Evolutionary conservation across 2,888 invertebrate genomes (phyloP).

Genomic region (Leucophenga montana): DNA sequence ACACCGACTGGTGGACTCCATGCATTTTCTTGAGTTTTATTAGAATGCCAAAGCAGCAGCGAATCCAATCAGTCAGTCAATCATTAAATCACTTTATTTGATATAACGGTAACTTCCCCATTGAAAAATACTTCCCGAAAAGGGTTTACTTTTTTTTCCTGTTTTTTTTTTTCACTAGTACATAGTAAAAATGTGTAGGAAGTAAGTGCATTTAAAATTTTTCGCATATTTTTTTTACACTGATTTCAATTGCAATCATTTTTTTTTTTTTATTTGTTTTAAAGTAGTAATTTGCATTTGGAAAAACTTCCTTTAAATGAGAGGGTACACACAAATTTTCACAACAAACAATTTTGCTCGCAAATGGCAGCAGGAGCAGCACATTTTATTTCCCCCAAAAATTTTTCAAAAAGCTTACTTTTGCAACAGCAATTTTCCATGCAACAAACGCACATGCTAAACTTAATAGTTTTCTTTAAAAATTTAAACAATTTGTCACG

Average conservation of each 20-base stretch:
- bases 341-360: constrained; percentile 59
- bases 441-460: constrained; percentile 34
- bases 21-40: background rate
- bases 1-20: no score
- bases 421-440: constrained; percentile 29
- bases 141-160: constrained; percentile 15
- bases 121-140: constrained; percentile 24
- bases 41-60: background rate
- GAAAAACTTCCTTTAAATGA: background rate
- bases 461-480: background rate
- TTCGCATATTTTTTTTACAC: background rate
- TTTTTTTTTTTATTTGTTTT: background rate
- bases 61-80: no score
- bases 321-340: constrained; percentile 63
- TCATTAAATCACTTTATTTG: no score
- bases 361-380: constrained; percentile 32
- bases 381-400: constrained; percentile 8
- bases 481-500: constrained; percentile 8
- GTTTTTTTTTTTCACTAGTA: constrained; percentile 6
- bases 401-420: constrained; percentile 39
- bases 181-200: background rate
- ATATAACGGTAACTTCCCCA: constrained; percentile 39
- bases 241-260: constrained; percentile 23
- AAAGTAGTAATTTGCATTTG: no score
- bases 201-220: background rate